Conservation (phyloP, 2,797 vertebrate species). For the Galaxias olidus region DNA sequence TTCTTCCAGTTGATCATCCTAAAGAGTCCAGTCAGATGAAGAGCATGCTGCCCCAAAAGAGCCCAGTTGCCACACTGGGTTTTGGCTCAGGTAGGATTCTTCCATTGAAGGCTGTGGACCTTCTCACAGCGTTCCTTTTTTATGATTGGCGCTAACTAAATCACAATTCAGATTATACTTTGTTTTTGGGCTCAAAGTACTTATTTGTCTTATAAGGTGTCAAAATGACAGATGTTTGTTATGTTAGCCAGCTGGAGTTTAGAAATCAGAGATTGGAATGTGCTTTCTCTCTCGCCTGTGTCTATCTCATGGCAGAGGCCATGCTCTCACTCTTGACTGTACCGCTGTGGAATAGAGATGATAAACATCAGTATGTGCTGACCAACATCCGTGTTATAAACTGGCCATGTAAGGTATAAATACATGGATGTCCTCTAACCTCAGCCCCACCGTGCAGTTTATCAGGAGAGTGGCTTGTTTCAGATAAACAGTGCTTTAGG, state of each 20-base stretch:
- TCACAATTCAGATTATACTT: background rate
- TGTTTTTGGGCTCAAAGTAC: no score
- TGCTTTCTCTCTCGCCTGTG: background rate
- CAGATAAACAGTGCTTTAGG: conserved; percentile 2
- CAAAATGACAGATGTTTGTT: background rate
- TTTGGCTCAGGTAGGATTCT: conserved; percentile 71
- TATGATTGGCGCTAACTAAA: background rate
- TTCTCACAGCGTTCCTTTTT: background rate
- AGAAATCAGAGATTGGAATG: conserved; percentile 15
- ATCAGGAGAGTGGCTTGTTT: no score
- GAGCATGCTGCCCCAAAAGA: conserved; percentile 82
- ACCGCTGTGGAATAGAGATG: background rate
- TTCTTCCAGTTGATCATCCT: conserved; percentile 50
- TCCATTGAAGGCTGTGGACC: no score
- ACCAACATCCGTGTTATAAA: background rate
- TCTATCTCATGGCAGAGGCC: background rate
- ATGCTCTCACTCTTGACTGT: background rate
- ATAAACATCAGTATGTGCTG: background rate
- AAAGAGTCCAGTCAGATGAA: conserved; percentile 59
- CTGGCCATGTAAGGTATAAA: conserved; percentile 8
- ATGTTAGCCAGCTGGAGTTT: no score
- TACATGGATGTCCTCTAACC: conserved; percentile 1
- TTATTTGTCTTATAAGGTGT: background rate
- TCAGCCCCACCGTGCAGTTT: background rate
- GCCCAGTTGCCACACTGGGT: conserved; percentile 69